Evolutionary conservation across 1,140 invertebrate species (phyloP).

Genomic region (Heterodera carotae): DNA sequence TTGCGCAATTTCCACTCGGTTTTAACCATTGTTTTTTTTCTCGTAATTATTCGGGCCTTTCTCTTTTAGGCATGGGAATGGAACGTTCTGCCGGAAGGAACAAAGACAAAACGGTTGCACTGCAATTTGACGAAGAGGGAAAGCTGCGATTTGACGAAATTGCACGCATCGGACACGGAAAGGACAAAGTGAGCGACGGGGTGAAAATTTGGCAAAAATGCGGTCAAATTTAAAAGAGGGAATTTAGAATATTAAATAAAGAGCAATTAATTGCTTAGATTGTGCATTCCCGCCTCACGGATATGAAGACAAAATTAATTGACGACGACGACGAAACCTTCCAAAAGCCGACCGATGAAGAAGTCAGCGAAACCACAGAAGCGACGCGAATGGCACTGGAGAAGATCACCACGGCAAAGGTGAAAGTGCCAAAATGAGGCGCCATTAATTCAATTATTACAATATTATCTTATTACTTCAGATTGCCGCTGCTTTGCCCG

Average conservation of each 20-base stretch:
- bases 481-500: constrained; percentile 84
- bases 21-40: constrained; percentile 68
- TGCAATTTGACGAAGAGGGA: constrained; percentile 82
- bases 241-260: no score
- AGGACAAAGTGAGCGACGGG: constrained; percentile 80
- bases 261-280: constrained; percentile 71
- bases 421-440: not conserved
- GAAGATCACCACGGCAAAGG: constrained; percentile 62
- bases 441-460: not conserved
- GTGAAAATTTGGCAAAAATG: not conserved
- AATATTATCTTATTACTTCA: not conserved
- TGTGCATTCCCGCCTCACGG: constrained; percentile 90
- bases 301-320: constrained; percentile 86
- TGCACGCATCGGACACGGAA: constrained; percentile 87
- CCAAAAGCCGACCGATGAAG: constrained; percentile 82
- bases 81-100: constrained; percentile 69
- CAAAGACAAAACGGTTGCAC: constrained; percentile 81
- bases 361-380: constrained; percentile 81
- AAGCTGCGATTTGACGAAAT: constrained; percentile 97
- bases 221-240: no score
- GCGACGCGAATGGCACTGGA: constrained; percentile 67
- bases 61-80: constrained; percentile 67
- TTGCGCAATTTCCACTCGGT: constrained; percentile 91
- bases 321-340: constrained; percentile 85
- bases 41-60: not conserved